These are phyloP conservation scores for Myiagra hebetior DNA, from an alignment of 2,113 vertebrate genomes.

Conservation along the genomic window DNA sequence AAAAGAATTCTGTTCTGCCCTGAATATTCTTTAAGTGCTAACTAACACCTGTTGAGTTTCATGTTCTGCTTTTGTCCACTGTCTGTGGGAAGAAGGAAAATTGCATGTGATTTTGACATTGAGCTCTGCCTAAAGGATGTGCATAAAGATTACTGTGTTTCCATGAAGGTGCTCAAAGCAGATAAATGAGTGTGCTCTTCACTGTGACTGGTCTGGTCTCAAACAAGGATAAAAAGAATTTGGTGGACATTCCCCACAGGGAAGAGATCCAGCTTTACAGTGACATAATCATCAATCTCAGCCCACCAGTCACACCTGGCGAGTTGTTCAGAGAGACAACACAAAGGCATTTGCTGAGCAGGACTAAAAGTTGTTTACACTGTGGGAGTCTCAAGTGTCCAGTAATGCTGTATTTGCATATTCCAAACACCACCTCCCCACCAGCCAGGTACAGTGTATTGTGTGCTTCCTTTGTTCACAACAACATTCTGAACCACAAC, in stretches of 20 bases:
- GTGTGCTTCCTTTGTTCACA: not conserved
- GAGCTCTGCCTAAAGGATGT: not conserved
- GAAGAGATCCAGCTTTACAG: not conserved
- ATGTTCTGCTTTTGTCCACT: not conserved
- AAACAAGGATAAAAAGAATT: not conserved
- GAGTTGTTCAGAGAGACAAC: not conserved
- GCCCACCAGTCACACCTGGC: not conserved
- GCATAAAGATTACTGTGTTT: not conserved
- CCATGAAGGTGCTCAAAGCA: not conserved
- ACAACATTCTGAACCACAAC: fast-evolving
- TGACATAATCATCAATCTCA: not conserved
- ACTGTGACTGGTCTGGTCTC: not conserved
- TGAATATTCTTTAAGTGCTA: not conserved
- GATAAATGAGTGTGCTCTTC: not conserved
- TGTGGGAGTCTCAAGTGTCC: not conserved
- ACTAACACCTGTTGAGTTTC: not conserved
- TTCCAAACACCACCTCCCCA: not conserved
- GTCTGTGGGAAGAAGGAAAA: not conserved
- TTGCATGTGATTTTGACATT: not conserved
- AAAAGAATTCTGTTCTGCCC: not conserved
- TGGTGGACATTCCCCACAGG: not conserved
- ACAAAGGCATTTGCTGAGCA: not conserved
- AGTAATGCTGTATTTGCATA: not conserved
- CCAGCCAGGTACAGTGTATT: not conserved
- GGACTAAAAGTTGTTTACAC: not conserved